These are phyloP conservation scores for Trididemnum nubilum DNA, from an alignment of 23 tunicate species.

Conservation along the genomic window DNA sequence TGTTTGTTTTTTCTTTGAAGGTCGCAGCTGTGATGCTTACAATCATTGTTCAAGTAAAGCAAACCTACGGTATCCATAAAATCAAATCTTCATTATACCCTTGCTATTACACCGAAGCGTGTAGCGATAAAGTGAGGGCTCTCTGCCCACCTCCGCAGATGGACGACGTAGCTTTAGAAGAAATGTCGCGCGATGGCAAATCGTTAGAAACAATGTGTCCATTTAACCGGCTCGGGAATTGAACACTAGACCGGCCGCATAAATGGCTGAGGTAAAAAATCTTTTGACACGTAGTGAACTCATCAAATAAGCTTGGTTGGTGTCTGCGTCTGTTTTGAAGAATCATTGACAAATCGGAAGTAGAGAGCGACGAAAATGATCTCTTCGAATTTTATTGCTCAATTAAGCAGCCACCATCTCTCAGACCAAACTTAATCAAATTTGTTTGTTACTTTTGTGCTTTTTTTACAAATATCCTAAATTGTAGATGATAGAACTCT, in stretches of 20 bases:
- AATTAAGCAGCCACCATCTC: too few species aligned
- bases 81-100: background rate
- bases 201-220: background rate
- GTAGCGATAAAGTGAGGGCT: background rate
- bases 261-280: too few species aligned
- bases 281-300: too few species aligned
- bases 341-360: too few species aligned
- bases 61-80: background rate
- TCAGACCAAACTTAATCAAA: too few species aligned
- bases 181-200: background rate
- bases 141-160: background rate
- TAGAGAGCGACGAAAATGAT: too few species aligned
- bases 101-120: background rate
- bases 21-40: background rate
- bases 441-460: too few species aligned
- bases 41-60: background rate
- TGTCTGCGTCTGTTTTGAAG: too few species aligned
- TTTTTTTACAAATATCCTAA: too few species aligned
- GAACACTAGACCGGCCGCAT: background rate
- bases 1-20: background rate
- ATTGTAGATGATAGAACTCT: too few species aligned
- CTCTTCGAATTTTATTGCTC: too few species aligned
- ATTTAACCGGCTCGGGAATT: conserved; percentile 2
- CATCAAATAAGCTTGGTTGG: too few species aligned
- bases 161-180: background rate